Conservation (phyloP, 2,888 invertebrate genomes). For the Macaria liturata region DNA sequence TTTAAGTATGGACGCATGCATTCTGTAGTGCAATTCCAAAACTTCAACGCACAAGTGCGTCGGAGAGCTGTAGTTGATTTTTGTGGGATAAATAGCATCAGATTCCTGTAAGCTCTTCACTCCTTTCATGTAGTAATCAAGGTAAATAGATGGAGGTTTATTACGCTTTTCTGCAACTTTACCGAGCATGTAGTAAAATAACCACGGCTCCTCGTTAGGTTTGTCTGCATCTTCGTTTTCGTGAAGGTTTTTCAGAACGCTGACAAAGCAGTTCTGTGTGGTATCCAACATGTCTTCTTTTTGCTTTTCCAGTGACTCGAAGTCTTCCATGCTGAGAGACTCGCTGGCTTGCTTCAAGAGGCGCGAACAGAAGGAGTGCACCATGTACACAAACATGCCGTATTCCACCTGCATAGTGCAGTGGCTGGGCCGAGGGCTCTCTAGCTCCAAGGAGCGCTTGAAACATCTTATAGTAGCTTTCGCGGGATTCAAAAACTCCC, state of each 20-base stretch:
- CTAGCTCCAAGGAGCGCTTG: constrained; percentile 89
- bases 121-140: constrained; percentile 92
- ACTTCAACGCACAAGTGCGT: constrained; percentile 94
- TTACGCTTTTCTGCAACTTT: constrained; percentile 95
- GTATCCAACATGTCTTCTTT: constrained; percentile 91
- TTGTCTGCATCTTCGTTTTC: constrained; percentile 78
- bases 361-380: constrained; percentile 95
- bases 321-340: constrained; percentile 88
- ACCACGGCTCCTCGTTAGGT: constrained; percentile 93
- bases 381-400: constrained; percentile 94
- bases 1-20: constrained; percentile 95
- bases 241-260: constrained; percentile 85
- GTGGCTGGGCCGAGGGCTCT: constrained; percentile 81
- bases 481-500: constrained; percentile 87
- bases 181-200: constrained; percentile 97
- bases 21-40: constrained; percentile 92
- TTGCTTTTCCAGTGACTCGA: constrained; percentile 88
- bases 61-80: constrained; percentile 93
- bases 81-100: constrained; percentile 92
- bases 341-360: constrained; percentile 92
- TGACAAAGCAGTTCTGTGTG: constrained; percentile 90
- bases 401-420: constrained; percentile 94
- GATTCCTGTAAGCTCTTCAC: constrained; percentile 90
- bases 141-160: constrained; percentile 87
- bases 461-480: constrained; percentile 91